Conservation (phyloP, 1,140 invertebrate genomes). For the Psilanteris sp. region DNA sequence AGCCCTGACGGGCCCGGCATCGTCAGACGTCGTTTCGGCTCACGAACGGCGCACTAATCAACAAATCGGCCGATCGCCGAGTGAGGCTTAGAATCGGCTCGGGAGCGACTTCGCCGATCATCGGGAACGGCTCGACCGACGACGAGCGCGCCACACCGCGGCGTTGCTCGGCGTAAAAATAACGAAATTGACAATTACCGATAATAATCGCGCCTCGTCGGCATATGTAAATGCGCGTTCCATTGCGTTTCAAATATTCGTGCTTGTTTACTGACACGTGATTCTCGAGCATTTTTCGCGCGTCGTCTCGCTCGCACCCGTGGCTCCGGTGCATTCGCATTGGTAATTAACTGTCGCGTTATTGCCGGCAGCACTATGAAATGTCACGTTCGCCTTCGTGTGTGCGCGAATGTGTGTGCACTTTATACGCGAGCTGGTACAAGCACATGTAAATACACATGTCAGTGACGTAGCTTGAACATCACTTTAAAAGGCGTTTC, state of each 20-base stretch:
- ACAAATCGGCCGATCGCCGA: too few relatives aligned
- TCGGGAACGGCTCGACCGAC: too few relatives aligned
- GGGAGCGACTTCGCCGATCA: too few relatives aligned
- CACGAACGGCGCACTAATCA: too few relatives aligned
- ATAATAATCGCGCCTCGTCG: slow-evolving; percentile 51
- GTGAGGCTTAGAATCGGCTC: too few relatives aligned
- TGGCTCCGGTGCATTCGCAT: slow-evolving; percentile 49
- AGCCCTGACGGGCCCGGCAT: slow-evolving; percentile 40
- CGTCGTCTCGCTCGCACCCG: slow-evolving; percentile 25
- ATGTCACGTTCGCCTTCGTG: slow-evolving; percentile 41
- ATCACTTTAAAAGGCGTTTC: slow-evolving; percentile 51
- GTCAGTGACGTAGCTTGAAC: slow-evolving; percentile 39
- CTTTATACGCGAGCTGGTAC: slow-evolving; percentile 42
- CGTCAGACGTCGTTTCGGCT: slow-evolving; percentile 28
- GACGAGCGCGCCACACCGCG: too few relatives aligned
- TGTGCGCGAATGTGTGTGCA: slow-evolving; percentile 18
- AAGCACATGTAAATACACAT: slow-evolving; percentile 60
- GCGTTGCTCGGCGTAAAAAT: slow-evolving; percentile 22
- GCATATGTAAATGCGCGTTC: slow-evolving; percentile 52
- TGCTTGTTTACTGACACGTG: slow-evolving; percentile 57
- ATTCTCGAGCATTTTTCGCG: slow-evolving; percentile 49
- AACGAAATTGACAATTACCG: slow-evolving; percentile 57
- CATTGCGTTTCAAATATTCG: slow-evolving; percentile 52
- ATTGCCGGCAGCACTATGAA: slow-evolving; percentile 62
- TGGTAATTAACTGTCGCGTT: slow-evolving; percentile 63